Evolutionary conservation across 2,113 vertebrate species (phyloP).

Genomic region (Procavia capensis): DNA sequence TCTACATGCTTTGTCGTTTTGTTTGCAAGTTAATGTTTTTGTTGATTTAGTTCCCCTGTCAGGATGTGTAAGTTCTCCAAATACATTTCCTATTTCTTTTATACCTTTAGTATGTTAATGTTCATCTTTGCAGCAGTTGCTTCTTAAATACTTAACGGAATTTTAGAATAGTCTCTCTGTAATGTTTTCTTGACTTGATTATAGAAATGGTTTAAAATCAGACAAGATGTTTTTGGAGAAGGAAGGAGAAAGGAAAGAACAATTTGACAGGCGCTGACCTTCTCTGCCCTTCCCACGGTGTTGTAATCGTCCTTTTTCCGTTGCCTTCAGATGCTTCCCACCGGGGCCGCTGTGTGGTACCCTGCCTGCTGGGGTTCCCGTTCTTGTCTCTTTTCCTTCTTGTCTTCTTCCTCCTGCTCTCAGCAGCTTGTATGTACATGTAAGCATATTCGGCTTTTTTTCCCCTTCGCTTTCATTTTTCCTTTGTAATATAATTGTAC

Average conservation of each 20-base stretch:
- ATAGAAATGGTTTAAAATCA: conserved; percentile 14
- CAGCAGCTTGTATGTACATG: not conserved
- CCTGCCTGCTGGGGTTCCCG: not conserved
- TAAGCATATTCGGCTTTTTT: not conserved
- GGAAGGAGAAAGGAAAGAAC: not conserved
- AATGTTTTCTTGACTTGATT: not conserved
- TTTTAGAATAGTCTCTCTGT: conserved; percentile 19
- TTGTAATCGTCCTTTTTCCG: not conserved
- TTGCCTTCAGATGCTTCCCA: not conserved
- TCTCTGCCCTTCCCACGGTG: not conserved
- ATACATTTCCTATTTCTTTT: conserved; percentile 7
- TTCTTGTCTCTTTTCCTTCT: not conserved
- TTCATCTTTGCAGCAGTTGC: conserved; percentile 11
- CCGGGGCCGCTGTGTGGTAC: not conserved
- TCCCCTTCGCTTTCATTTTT: conserved; percentile 16
- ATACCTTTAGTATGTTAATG: not conserved
- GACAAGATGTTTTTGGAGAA: conserved; percentile 16
- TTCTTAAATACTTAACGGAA: conserved; percentile 47
- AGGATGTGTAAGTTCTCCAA: conserved; percentile 18
- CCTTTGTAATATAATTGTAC: conserved; percentile 21
- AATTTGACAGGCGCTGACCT: not conserved
- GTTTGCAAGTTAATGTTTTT: not conserved
- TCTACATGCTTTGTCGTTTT: conserved; percentile 36
- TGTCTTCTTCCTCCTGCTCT: not conserved
- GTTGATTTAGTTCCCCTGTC: not conserved